Evolutionary conservation across 2,888 invertebrate species (phyloP).

Genomic region (Dascillus cervinus): DNA sequence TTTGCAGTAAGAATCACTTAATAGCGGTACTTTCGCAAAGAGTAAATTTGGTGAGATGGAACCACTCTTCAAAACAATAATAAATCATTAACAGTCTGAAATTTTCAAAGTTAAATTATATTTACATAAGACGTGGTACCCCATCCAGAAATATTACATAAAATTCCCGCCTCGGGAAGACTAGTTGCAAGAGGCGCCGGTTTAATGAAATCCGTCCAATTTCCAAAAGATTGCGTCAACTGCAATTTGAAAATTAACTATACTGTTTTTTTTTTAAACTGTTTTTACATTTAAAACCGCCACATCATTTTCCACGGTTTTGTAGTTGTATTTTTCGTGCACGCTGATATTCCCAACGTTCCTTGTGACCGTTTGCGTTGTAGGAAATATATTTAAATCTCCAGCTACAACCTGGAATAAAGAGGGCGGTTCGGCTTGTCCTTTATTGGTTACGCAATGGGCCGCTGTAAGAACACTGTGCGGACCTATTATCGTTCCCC

Average conservation of each 20-base stretch:
- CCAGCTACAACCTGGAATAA: slow-evolving; percentile 22
- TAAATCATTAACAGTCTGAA: too few species aligned
- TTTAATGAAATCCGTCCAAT: slow-evolving; percentile 8
- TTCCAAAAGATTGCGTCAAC: slow-evolving; percentile 9
- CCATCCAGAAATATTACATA: slow-evolving; percentile 16
- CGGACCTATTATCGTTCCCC: slow-evolving; percentile 22
- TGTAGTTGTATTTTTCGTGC: slow-evolving; percentile 21
- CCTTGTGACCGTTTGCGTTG: slow-evolving; percentile 11
- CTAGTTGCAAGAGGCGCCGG: slow-evolving; percentile 4
- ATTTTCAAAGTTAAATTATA: too few species aligned
- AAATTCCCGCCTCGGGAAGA: slow-evolving; percentile 6
- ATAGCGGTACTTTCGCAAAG: slow-evolving; percentile 12
- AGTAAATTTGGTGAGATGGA: slow-evolving; percentile 5
- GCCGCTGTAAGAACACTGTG: slow-evolving; percentile 25
- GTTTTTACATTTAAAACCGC: slow-evolving; percentile 22
- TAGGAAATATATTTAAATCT: slow-evolving; percentile 17
- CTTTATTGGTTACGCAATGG: slow-evolving; percentile 25
- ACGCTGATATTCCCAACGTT: slow-evolving; percentile 18
- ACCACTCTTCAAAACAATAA: too few species aligned
- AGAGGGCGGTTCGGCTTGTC: slow-evolving; percentile 22
- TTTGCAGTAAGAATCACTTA: slow-evolving; percentile 6
- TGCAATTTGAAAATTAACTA: slow-evolving; percentile 2
- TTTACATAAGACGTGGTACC: too few species aligned
- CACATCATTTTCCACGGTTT: slow-evolving; percentile 22
- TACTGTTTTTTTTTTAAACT: not conserved